Evolutionary conservation across 2,797 vertebrate species (phyloP).

Genomic region (Fringilla coelebs): DNA sequence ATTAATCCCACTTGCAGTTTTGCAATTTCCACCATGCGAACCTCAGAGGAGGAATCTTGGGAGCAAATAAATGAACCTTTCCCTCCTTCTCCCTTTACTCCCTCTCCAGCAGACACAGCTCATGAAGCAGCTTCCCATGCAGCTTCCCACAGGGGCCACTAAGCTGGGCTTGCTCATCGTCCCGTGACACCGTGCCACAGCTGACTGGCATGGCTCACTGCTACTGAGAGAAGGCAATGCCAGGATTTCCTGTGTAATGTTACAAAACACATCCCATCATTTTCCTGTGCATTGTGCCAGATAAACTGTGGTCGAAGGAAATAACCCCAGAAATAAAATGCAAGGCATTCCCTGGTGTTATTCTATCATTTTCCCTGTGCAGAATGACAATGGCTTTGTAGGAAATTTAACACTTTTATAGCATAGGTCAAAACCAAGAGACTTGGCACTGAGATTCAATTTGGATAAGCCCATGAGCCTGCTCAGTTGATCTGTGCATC

Average conservation of each 20-base stretch:
- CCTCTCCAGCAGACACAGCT: not conserved
- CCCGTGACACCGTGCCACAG: fast-evolving
- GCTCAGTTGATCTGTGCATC: not conserved
- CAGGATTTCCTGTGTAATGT: not conserved
- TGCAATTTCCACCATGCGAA: not conserved
- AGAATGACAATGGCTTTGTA: not conserved
- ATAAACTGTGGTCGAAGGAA: not conserved
- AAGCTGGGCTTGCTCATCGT: not conserved
- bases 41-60: not conserved
- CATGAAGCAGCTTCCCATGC: not conserved
- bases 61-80: not conserved
- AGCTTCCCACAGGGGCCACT: not conserved
- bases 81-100: not conserved
- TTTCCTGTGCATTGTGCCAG: not conserved
- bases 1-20: not conserved
- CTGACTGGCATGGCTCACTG: not conserved
- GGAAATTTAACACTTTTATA: not conserved
- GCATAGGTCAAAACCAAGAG: not conserved
- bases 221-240: not conserved
- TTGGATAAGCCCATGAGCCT: not conserved
- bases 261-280: not conserved
- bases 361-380: not conserved
- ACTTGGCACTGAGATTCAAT: constrained; percentile 10
- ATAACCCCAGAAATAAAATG: not conserved
- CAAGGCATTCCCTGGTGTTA: not conserved